Percentiles rank a stretch among this genome's conserved stretches.
Evolutionary conservation across 2,113 vertebrate genomes (phyloP).

Genomic region (Catharus minimus): DNA sequence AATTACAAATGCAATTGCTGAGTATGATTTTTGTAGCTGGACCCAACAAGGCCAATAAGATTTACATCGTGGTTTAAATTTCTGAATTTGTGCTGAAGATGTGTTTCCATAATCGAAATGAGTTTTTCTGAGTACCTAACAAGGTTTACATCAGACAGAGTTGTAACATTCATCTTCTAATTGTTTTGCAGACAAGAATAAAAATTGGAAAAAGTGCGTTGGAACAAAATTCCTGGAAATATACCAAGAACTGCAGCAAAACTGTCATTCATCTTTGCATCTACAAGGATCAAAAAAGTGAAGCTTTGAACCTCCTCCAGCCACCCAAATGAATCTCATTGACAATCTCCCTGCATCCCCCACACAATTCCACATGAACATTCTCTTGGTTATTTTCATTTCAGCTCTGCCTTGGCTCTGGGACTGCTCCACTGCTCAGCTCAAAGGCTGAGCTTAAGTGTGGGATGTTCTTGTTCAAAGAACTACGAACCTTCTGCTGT

Average conservation of each 20-base stretch:
- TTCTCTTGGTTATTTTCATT: background rate
- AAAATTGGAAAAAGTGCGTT: background rate
- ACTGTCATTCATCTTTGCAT: background rate
- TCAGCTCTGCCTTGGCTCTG: background rate
- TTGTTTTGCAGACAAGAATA: background rate
- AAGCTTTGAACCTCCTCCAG: background rate
- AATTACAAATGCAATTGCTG: background rate
- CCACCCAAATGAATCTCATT: background rate
- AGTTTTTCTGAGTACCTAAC: background rate
- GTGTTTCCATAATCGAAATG: background rate
- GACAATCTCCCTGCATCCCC: background rate
- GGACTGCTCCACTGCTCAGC: background rate
- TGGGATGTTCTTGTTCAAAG: background rate
- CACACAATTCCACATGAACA: background rate
- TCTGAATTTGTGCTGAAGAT: background rate
- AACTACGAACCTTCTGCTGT: rapidly evolving
- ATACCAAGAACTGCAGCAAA: background rate
- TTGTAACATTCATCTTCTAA: background rate
- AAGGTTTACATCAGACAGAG: background rate
- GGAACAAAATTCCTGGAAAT: background rate
- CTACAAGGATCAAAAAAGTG: background rate
- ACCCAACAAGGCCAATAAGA: background rate
- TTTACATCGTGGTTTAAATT: background rate
- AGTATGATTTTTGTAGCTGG: background rate
- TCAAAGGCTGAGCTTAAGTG: background rate